Evolutionary conservation across 2,797 vertebrate genomes (phyloP).

Genomic region (Pelobates cultripes): DNA sequence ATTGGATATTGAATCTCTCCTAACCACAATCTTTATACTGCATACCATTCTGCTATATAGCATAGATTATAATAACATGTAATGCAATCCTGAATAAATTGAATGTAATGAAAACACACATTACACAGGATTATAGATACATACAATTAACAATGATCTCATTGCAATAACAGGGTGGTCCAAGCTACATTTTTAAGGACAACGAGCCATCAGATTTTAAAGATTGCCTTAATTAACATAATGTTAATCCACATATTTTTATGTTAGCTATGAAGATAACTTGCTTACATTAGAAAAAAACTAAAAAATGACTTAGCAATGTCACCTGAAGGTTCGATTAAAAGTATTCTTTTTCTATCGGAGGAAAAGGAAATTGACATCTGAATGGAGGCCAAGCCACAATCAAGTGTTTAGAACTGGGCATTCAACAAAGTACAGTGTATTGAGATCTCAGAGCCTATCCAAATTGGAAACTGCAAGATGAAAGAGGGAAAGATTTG

Average conservation of each 20-base stretch:
- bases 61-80: neutral
- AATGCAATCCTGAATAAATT: neutral
- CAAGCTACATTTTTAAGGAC: neutral
- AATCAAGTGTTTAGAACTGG: neutral
- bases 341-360: neutral
- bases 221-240: neutral
- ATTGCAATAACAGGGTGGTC: neutral
- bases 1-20: neutral
- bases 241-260: neutral
- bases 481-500: neutral
- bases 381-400: neutral
- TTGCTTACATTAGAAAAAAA: neutral
- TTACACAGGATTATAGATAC: neutral
- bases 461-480: neutral
- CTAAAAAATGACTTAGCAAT: neutral
- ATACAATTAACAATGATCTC: neutral
- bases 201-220: neutral
- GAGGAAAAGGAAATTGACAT: neutral
- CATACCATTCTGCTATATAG: neutral
- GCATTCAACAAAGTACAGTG: neutral
- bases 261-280: neutral
- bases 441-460: neutral
- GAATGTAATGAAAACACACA: too few relatives aligned
- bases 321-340: neutral
- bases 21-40: neutral